These are phyloP conservation scores for Fragum sueziense DNA, from an alignment of 2,888 invertebrate species.

Conservation along the genomic window DNA sequence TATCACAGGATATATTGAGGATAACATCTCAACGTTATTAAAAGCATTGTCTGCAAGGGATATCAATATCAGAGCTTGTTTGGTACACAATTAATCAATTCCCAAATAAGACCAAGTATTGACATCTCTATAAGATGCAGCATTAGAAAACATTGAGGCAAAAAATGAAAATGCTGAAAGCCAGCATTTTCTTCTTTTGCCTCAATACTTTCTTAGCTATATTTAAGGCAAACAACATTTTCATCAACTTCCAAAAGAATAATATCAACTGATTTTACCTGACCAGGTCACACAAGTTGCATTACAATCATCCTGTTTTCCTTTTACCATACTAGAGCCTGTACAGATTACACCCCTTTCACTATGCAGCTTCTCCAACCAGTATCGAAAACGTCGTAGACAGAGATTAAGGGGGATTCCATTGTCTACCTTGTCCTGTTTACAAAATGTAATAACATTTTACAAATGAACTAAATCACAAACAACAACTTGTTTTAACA, in stretches of 20 bases:
- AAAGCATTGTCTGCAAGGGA: too few relatives aligned
- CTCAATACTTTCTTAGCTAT: too few relatives aligned
- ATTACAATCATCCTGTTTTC: slow-evolving; percentile 81
- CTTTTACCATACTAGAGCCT: slow-evolving; percentile 35
- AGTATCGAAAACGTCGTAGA: slow-evolving; percentile 84
- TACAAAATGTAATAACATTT: too few relatives aligned
- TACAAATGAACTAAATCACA: too few relatives aligned
- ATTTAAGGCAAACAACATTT: slow-evolving; percentile 3
- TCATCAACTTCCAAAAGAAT: background rate
- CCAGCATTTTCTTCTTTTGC: slow-evolving; percentile 13
- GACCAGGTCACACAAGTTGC: slow-evolving; percentile 85
- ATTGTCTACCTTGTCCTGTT: slow-evolving; percentile 78
- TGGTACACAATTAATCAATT: too few relatives aligned
- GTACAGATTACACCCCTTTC: slow-evolving; percentile 83
- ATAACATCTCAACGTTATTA: too few relatives aligned
- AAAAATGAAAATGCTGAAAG: background rate
- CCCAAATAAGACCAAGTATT: too few relatives aligned
- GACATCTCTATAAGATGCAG: background rate
- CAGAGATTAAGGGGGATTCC: slow-evolving; percentile 78
- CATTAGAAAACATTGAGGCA: background rate
- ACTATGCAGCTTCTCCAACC: slow-evolving; percentile 84
- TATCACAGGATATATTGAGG: too few relatives aligned
- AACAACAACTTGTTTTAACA: too few relatives aligned
- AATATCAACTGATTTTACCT: slow-evolving; percentile 63
- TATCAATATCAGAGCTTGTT: too few relatives aligned